phyloP scores from a whole-genome alignment of 1,140 invertebrate species.

The Drosophila serrata region DNA sequence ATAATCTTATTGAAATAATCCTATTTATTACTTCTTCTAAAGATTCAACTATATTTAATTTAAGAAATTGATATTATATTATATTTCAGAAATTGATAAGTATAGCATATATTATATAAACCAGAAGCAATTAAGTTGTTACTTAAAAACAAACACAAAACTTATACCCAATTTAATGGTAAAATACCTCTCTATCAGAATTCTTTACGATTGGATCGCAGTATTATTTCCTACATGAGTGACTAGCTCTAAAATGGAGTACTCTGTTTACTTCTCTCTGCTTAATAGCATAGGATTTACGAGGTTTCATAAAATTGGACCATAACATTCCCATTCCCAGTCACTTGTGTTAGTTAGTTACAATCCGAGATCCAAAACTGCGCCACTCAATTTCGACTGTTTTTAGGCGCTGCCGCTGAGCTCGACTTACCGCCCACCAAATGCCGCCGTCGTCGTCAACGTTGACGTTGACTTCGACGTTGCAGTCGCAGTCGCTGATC shows the following conservation, averaged over 20 bases:
- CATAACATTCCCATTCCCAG: constrained; percentile 22
- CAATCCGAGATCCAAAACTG: constrained; percentile 34
- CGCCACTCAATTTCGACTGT: constrained; percentile 56
- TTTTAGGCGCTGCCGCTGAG: constrained; percentile 33
- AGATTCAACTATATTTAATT: no score
- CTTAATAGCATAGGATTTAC: constrained; percentile 4
- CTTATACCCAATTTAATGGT: background rate
- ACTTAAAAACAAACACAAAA: background rate
- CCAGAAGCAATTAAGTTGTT: background rate
- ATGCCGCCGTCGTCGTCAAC: constrained; percentile 6
- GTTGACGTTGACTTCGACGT: constrained; percentile 21
- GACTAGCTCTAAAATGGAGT: constrained; percentile 4
- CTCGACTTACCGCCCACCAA: constrained; percentile 54
- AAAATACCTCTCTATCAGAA: background rate
- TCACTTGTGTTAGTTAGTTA: constrained; percentile 17
- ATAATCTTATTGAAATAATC: background rate
- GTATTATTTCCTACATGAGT: background rate
- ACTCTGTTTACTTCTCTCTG: background rate
- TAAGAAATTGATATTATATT: no score
- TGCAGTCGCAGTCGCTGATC: constrained; percentile 24
- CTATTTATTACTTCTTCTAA: background rate
- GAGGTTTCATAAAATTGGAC: constrained; percentile 31
- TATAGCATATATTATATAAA: background rate
- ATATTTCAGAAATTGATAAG: background rate
- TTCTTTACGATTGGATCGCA: background rate